phyloP scores from a whole-genome alignment of 2,797 vertebrate genomes.

The Phataginus tetradactyla region DNA sequence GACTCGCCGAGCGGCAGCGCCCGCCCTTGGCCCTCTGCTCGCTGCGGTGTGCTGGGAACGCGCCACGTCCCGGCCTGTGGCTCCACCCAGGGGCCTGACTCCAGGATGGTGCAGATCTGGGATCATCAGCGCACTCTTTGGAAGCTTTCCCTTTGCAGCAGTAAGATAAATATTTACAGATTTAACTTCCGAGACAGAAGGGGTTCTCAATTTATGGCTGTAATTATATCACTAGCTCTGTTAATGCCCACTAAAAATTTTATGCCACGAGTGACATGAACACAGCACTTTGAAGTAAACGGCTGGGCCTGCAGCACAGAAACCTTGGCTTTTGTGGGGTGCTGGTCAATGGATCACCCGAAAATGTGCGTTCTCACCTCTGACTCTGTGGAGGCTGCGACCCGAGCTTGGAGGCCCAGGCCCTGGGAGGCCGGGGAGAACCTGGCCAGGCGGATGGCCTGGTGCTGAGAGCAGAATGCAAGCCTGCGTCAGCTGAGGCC shows the following conservation, averaged over 20 bases:
- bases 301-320: constrained; percentile 65
- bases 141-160: constrained; percentile 45
- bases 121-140: constrained; percentile 57
- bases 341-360: constrained; percentile 40
- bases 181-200: constrained; percentile 78
- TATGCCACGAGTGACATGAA: constrained; percentile 57
- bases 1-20: constrained; percentile 37
- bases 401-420: background rate
- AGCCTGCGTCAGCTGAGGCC: too few species aligned
- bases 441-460: background rate
- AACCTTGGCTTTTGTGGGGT: constrained; percentile 69
- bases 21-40: constrained; percentile 16
- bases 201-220: constrained; percentile 80
- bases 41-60: fast-evolving
- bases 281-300: constrained; percentile 73
- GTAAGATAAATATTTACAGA: constrained; percentile 76
- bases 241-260: constrained; percentile 81
- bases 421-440: constrained; percentile 45
- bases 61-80: background rate
- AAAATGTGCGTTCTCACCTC: constrained; percentile 26
- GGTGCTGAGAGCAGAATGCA: too few species aligned
- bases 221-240: constrained; percentile 85
- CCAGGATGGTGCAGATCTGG: constrained; percentile 31
- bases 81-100: constrained; percentile 32
- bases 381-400: background rate